phyloP scores from a whole-genome alignment of 2,113 vertebrate species.

The Bubo scandiacus region DNA sequence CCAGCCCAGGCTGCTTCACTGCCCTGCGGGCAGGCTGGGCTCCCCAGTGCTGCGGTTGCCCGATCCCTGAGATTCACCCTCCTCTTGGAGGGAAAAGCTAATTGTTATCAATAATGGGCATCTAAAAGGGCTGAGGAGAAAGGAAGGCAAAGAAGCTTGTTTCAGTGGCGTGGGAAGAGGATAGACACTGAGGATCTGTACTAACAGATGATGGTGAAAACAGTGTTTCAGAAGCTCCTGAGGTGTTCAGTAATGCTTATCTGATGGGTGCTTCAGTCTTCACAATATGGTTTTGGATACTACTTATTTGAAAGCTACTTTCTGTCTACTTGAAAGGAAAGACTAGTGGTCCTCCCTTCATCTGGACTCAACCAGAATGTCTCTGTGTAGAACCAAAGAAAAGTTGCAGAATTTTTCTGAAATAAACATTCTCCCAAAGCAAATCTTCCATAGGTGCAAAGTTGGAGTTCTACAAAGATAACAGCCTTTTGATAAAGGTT shows the following conservation, averaged over 20 bases:
- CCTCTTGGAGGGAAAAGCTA: background rate
- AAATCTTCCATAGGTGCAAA: background rate
- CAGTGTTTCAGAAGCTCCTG: rapidly evolving
- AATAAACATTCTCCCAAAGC: background rate
- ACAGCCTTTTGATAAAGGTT: background rate
- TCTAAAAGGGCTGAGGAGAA: background rate
- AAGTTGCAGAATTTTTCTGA: background rate
- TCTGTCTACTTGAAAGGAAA: background rate
- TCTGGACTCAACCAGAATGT: rapidly evolving
- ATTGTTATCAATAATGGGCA: background rate
- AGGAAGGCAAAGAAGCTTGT: too few relatives aligned
- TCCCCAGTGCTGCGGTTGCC: background rate
- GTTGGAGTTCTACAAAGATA: background rate
- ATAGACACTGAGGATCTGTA: background rate
- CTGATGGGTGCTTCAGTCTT: background rate
- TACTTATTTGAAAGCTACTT: background rate
- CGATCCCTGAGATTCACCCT: rapidly evolving
- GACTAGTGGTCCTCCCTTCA: background rate
- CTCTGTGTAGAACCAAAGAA: background rate
- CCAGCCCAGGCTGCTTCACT: background rate
- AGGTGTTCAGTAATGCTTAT: background rate
- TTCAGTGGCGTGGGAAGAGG: background rate
- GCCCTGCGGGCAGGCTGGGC: rapidly evolving
- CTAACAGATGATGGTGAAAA: background rate
- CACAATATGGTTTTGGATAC: background rate